A percentile compares a stretch with the other conserved stretches of the same genome.
phyloP scores from a whole-genome alignment of 2,797 vertebrate genomes.

The Hipposideros larvatus region DNA sequence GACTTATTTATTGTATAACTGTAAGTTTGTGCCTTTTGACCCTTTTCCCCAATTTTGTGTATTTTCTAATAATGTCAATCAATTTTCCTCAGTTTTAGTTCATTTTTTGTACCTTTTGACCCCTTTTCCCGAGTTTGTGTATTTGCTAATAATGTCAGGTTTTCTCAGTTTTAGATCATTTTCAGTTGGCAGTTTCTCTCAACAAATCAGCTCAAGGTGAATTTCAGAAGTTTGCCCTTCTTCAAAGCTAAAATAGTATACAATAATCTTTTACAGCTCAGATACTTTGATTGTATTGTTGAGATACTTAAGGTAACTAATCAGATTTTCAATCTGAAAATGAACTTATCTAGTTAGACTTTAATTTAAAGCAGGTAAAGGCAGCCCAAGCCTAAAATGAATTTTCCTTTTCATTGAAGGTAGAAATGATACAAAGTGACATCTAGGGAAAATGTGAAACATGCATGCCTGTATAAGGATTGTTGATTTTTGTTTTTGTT shows the following conservation, averaged over 20 bases:
- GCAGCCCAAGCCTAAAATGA: background rate
- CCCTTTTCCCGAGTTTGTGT: background rate
- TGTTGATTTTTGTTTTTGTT: background rate
- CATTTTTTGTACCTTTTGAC: background rate
- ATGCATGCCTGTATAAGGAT: background rate
- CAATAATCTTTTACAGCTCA: background rate
- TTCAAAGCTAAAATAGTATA: background rate
- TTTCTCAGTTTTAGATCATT: background rate
- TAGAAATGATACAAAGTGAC: background rate
- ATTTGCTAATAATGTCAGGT: background rate
- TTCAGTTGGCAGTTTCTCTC: background rate
- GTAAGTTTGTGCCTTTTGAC: background rate
- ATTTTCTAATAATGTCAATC: background rate
- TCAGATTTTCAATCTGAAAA: background rate
- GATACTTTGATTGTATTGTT: background rate
- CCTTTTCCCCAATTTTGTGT: background rate
- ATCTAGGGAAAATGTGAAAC: background rate
- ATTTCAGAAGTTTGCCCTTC: background rate
- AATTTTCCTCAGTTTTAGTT: background rate
- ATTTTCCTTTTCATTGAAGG: conserved; percentile 22
- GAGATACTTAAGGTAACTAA: background rate
- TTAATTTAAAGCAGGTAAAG: background rate
- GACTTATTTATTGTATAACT: background rate
- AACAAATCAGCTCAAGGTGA: background rate
- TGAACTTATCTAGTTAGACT: background rate